Percentiles rank a stretch among this genome's conserved stretches.
Conservation (phyloP, 1,140 invertebrate species). For the Augochlora pura region DNA sequence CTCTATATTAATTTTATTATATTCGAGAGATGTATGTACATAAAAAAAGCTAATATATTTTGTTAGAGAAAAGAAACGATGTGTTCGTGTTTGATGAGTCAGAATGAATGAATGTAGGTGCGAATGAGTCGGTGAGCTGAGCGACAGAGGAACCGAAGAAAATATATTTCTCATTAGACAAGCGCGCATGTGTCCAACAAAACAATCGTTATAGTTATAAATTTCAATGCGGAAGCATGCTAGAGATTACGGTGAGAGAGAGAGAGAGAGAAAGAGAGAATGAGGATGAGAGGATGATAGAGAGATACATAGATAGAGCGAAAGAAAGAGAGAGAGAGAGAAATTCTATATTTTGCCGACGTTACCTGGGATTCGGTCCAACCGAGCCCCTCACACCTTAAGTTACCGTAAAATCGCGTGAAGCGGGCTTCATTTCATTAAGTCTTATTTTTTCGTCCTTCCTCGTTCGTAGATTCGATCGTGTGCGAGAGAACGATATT, state of each 20-base stretch:
- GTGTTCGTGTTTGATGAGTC: slow-evolving; percentile 28
- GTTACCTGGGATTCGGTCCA: slow-evolving; percentile 52
- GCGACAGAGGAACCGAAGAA: neutral
- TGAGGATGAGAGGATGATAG: slow-evolving; percentile 7
- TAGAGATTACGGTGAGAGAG: slow-evolving; percentile 20
- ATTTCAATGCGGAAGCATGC: slow-evolving; percentile 50
- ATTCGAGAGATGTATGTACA: slow-evolving; percentile 69
- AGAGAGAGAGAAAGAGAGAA: neutral
- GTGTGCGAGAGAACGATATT: slow-evolving; percentile 50
- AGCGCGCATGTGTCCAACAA: slow-evolving; percentile 38
- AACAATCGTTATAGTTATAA: slow-evolving; percentile 49
- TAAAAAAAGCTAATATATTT: slow-evolving; percentile 78
- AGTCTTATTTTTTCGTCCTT: slow-evolving; percentile 55
- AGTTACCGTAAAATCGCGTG: slow-evolving; percentile 70
- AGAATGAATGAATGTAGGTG: slow-evolving; percentile 13
- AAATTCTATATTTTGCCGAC: slow-evolving; percentile 44
- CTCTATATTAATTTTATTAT: slow-evolving; percentile 70
- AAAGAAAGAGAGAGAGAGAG: neutral
- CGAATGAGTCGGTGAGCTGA: slow-evolving; percentile 26
- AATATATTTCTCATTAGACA: slow-evolving; percentile 32
- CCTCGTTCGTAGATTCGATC: slow-evolving; percentile 68
- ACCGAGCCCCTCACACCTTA: slow-evolving; percentile 53
- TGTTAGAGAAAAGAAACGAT: slow-evolving; percentile 63
- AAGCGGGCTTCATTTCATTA: slow-evolving; percentile 72
- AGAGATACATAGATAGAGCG: slow-evolving; percentile 1